Conservation (phyloP, 2,888 invertebrate species). For the Neoitamus cyanurus region DNA sequence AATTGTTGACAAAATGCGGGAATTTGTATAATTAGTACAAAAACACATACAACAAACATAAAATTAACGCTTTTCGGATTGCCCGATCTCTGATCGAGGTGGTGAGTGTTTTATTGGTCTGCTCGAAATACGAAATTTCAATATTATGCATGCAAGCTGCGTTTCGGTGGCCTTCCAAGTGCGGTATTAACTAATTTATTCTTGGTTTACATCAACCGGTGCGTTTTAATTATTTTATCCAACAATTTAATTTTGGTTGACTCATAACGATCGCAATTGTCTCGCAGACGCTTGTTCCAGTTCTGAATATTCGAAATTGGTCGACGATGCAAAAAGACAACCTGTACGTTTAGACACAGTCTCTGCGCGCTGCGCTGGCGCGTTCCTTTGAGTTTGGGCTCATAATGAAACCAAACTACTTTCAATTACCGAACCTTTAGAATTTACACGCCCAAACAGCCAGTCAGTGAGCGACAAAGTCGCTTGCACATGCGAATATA, state of each 20-base stretch:
- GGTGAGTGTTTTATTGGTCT: background rate
- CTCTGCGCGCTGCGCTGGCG: background rate
- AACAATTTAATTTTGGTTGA: background rate
- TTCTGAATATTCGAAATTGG: background rate
- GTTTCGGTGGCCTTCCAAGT: background rate
- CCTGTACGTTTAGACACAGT: background rate
- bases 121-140: background rate
- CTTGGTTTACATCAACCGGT: background rate
- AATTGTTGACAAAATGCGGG: background rate
- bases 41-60: background rate
- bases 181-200: background rate
- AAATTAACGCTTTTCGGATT: background rate
- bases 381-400: background rate
- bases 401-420: conserved; percentile 17
- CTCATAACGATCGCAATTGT: background rate
- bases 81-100: background rate
- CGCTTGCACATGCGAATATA: conserved; percentile 6
- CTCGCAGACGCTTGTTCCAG: background rate
- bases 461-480: background rate
- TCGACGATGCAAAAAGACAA: background rate
- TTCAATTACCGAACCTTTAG: conserved; percentile 33
- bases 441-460: conserved; percentile 15
- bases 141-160: background rate
- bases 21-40: background rate
- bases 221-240: background rate